These are phyloP conservation scores for Meghimatium bilineatum DNA, from an alignment of 2,888 invertebrate species.

Conservation along the genomic window DNA sequence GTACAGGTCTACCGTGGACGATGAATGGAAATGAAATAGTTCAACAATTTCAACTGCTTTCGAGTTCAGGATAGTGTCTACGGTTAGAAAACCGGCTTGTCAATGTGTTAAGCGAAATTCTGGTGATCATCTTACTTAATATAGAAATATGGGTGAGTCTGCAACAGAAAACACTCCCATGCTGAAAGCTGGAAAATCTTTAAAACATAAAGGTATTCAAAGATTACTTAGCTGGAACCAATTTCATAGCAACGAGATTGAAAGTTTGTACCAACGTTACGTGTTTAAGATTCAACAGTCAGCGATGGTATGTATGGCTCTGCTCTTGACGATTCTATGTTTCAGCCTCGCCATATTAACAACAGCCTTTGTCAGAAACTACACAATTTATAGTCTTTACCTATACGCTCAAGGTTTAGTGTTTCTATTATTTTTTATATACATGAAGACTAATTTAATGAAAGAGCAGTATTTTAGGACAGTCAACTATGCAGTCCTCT, in stretches of 20 bases:
- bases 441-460: slow-evolving; percentile 80
- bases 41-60: too few relatives aligned
- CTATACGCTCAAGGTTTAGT: slow-evolving; percentile 81
- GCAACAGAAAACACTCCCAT: slow-evolving; percentile 60
- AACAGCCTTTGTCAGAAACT: slow-evolving; percentile 84
- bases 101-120: background rate
- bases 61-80: too few relatives aligned
- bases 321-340: slow-evolving; percentile 87
- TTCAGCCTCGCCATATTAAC: slow-evolving; percentile 86
- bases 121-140: background rate
- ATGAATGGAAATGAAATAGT: too few relatives aligned
- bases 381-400: slow-evolving; percentile 84
- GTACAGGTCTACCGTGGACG: too few relatives aligned
- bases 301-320: slow-evolving; percentile 84
- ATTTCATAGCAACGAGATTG: slow-evolving; percentile 92
- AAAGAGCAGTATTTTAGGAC: slow-evolving; percentile 82
- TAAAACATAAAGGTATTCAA: slow-evolving; percentile 54
- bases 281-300: slow-evolving; percentile 88
- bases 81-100: too few relatives aligned
- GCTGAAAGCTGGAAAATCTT: slow-evolving; percentile 48
- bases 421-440: slow-evolving; percentile 80
- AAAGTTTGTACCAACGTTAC: slow-evolving; percentile 90
- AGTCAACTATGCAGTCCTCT: slow-evolving; percentile 83
- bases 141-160: slow-evolving; percentile 21
- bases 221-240: slow-evolving; percentile 64